These are phyloP conservation scores for Drosophila heteroneura DNA, from an alignment of 2,888 invertebrate genomes.

Conservation along the genomic window DNA sequence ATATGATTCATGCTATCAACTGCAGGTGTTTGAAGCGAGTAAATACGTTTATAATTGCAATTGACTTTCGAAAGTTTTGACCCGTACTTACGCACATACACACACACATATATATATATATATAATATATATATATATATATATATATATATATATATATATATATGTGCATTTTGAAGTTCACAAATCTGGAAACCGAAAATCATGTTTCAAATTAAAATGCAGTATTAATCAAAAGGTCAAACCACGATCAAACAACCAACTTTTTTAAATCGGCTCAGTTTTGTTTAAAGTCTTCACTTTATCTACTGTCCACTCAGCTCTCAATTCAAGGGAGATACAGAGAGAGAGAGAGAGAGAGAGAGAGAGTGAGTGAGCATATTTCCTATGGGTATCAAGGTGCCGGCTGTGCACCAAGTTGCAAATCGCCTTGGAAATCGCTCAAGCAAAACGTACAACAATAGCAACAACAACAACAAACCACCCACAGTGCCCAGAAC, in stretches of 20 bases:
- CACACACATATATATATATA: background rate
- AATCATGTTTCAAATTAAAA: background rate
- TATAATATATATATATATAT: background rate
- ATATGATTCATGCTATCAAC: constrained; percentile 23
- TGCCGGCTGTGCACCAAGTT: background rate
- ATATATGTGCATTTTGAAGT: too few species aligned
- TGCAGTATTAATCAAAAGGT: background rate
- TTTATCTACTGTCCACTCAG: background rate
- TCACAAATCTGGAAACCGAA: background rate
- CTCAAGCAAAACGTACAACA: constrained; percentile 23
- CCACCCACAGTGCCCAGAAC: constrained; percentile 24
- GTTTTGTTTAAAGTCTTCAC: background rate
- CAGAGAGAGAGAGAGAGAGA: background rate
- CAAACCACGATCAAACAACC: background rate
- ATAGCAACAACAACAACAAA: constrained; percentile 6
- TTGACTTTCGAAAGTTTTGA: constrained; percentile 3
- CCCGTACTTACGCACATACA: background rate
- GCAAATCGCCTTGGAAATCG: constrained; percentile 24
- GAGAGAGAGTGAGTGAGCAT: background rate
- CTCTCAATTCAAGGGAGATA: background rate
- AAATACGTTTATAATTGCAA: constrained; percentile 13
- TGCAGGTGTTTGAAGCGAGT: constrained; percentile 25
- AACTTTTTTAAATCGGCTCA: background rate
- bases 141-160: background rate
- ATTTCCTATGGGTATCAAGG: constrained; percentile 19